phyloP scores from a whole-genome alignment of 2,797 vertebrate genomes.

The Danio choprae region DNA sequence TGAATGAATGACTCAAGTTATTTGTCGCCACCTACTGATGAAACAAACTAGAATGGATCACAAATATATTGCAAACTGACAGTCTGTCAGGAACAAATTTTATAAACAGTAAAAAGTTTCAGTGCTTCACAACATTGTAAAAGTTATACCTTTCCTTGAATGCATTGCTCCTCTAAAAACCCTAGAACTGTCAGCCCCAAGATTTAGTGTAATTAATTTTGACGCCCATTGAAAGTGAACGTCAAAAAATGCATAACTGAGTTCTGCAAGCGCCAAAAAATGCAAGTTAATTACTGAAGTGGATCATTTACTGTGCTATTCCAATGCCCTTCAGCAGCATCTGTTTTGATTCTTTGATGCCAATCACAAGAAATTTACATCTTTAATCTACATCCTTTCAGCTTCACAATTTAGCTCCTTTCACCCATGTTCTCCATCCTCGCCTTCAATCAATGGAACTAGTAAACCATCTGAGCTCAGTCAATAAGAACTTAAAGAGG shows the following conservation, averaged over 20 bases:
- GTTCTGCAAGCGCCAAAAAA: conserved; percentile 45
- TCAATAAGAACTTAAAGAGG: conserved; percentile 48
- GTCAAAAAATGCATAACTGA: conserved; percentile 15
- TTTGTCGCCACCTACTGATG: not conserved
- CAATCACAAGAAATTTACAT: conserved; percentile 7
- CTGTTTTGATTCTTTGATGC: conserved; percentile 42
- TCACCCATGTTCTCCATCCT: conserved; percentile 34
- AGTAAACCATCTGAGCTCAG: conserved; percentile 43
- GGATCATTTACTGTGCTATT: conserved; percentile 9
- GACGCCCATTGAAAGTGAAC: not conserved
- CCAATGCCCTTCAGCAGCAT: conserved; percentile 35
- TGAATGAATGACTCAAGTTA: too few relatives aligned
- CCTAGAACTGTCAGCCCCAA: not conserved
- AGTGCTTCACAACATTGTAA: not conserved
- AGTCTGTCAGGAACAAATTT: not conserved
- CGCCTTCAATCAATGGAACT: conserved; percentile 26
- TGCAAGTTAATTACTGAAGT: conserved; percentile 46
- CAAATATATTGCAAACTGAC: not conserved
- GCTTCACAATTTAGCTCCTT: conserved; percentile 38
- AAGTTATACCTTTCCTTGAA: conserved; percentile 3
- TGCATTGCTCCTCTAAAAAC: not conserved
- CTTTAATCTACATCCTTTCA: conserved; percentile 39
- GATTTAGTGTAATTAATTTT: conserved; percentile 1
- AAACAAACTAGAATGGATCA: not conserved
- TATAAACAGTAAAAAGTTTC: not conserved